Percentiles rank a stretch among this genome's conserved stretches.
Evolutionary conservation across 2,113 vertebrate genomes (phyloP).

Genomic region (Egretta garzetta): DNA sequence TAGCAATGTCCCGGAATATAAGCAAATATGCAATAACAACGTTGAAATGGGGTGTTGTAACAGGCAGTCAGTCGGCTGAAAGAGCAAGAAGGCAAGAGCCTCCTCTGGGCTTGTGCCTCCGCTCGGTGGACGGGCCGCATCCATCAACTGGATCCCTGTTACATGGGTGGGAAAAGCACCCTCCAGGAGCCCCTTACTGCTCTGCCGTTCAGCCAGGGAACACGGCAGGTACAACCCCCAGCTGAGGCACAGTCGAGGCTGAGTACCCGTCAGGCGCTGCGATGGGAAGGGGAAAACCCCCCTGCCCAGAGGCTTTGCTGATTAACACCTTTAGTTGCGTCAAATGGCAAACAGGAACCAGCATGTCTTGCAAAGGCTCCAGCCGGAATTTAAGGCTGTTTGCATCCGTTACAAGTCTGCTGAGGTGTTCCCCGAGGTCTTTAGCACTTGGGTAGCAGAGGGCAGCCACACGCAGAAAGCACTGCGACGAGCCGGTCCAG

Average conservation of each 20-base stretch:
- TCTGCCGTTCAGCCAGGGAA: not conserved
- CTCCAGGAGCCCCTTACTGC: not conserved
- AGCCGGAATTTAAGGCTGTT: not conserved
- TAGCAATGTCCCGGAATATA: not conserved
- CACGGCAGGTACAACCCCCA: not conserved
- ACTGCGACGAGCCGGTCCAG: rapidly evolving
- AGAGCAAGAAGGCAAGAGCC: rapidly evolving
- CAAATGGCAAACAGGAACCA: not conserved
- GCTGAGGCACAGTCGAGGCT: not conserved
- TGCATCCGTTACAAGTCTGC: not conserved
- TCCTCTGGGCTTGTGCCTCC: not conserved
- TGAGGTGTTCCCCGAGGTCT: not conserved
- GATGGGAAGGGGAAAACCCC: not conserved
- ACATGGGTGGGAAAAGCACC: not conserved
- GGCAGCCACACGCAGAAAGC: not conserved
- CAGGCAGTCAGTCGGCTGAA: not conserved
- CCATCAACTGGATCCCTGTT: not conserved
- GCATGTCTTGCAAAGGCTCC: not conserved
- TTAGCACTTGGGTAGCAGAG: not conserved
- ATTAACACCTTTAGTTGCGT: not conserved
- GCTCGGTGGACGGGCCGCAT: not conserved
- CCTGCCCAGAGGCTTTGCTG: not conserved
- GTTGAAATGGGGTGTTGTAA: not conserved
- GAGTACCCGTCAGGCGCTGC: not conserved
- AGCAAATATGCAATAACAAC: not conserved